These are phyloP conservation scores for Galbula dea DNA, from an alignment of 2,113 vertebrate species.

Conservation along the genomic window DNA sequence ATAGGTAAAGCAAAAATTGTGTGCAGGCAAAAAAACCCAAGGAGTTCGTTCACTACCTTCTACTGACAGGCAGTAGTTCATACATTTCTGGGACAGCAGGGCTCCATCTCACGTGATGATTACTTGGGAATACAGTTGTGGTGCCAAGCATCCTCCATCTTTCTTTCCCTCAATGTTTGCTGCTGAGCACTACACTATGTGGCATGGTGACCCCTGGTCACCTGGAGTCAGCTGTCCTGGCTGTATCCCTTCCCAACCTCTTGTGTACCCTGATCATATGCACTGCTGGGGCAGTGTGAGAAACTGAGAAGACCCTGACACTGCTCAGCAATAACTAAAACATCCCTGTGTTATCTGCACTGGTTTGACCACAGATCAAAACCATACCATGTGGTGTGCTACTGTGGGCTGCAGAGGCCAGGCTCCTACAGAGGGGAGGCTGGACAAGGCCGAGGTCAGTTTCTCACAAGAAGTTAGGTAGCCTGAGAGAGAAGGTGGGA, in stretches of 20 bases:
- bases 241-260: neutral
- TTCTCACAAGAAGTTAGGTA: no score
- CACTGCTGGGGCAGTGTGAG: neutral
- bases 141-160: fast-evolving
- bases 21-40: neutral
- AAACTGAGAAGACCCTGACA: neutral
- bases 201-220: neutral
- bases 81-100: neutral
- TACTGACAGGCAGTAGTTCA: neutral
- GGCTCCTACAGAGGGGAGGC: no score
- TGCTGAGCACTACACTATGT: fast-evolving
- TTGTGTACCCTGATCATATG: neutral
- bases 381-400: no score
- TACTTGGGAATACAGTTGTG: neutral
- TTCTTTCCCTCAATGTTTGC: neutral
- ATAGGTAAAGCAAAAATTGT: neutral
- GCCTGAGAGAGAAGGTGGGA: no score
- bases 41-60: neutral
- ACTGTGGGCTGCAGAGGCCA: no score
- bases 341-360: neutral
- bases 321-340: neutral
- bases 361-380: neutral
- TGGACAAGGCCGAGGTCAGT: no score
- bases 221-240: neutral
- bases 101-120: fast-evolving